Base-by-base conservation (phyloP, 2,113 vertebrate genomes). In the Scolopax mira region DNA sequence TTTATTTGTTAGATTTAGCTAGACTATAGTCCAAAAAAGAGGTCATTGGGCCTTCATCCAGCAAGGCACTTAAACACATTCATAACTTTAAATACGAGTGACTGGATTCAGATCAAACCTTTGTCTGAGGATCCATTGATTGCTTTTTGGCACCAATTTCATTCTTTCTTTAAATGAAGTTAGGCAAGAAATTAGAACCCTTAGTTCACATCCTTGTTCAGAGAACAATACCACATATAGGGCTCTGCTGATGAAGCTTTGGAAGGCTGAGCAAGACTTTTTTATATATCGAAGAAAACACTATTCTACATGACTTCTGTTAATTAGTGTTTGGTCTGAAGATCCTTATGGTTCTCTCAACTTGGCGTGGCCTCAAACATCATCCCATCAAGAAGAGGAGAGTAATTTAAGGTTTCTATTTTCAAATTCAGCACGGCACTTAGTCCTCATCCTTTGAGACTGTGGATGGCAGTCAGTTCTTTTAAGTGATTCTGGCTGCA, bases 131-230 rank as follows among this genome's bases (percentile, higher is more conserved):
- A 72, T 51, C 46, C 57, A 46, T 46, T 93, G 60, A 85, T 75
- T 94, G 46, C n/a, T 79, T 95, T 91, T 91, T 95, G 89, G 94
- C 93, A 96, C 74, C 30, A 66, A 23, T 35, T 35, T 91, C 10
- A 46, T 77, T 91, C 49, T 93, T 90, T 58, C 75, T 88, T 83
- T 88, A 70, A 72, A 91, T 73, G 7, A 89, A 79, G n/a, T 82
- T 78, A 73, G 49, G 49, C 37, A 89, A 79, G 62, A 96, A 94
- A 91, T 79, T 49, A 66, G 44, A 88, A 93, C 33, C 55, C 19
- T 88, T 93, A 73, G 12, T 85, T 85, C 55, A 55, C 14, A 74
- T 70, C 33, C n/a, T 79, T 93, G 21, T 91, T 90, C 21, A 62
- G 74, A 58, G 51, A 82, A 90, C 42, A 88, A 58, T 79, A 35